Evolutionary conservation across 2,797 vertebrate species (phyloP).

Genomic region (Hippoglossus hippoglossus): DNA sequence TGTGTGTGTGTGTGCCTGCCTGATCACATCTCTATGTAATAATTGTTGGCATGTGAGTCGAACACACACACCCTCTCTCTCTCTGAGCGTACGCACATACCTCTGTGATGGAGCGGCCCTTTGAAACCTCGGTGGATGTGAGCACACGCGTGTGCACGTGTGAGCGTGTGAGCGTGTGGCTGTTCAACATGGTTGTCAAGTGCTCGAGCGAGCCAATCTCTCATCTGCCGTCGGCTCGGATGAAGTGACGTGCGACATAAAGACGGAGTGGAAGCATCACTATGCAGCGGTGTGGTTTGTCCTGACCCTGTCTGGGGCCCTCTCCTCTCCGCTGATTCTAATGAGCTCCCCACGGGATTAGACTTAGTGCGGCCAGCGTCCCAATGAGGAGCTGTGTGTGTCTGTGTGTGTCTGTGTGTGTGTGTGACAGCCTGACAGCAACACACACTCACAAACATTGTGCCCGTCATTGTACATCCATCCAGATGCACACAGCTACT

Average conservation of each 20-base stretch:
- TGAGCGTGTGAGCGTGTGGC: conserved; percentile 22
- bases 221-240: conserved; percentile 68
- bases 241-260: conserved; percentile 65
- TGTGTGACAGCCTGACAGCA: conserved; percentile 24
- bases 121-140: not conserved
- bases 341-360: conserved; percentile 81
- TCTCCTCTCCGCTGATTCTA: conserved; percentile 78
- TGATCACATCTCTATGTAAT: conserved; percentile 19
- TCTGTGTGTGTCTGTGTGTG: no score
- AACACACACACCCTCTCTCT: not conserved
- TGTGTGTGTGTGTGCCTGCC: not conserved
- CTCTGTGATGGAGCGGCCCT: conserved; percentile 9
- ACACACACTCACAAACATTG: conserved; percentile 43
- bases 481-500: not conserved
- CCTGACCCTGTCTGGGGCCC: conserved; percentile 80
- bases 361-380: conserved; percentile 65
- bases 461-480: not conserved
- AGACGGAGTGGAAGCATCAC: conserved; percentile 78
- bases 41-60: conserved; percentile 1
- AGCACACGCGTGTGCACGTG: conserved; percentile 3
- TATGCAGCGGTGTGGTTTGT: conserved; percentile 80
- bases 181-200: conserved; percentile 74
- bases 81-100: not conserved
- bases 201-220: conserved; percentile 66
- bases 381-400: conserved; percentile 57